These are phyloP conservation scores for Leucopternis melanops DNA, from an alignment of 2,113 vertebrate genomes.

Conservation along the genomic window DNA sequence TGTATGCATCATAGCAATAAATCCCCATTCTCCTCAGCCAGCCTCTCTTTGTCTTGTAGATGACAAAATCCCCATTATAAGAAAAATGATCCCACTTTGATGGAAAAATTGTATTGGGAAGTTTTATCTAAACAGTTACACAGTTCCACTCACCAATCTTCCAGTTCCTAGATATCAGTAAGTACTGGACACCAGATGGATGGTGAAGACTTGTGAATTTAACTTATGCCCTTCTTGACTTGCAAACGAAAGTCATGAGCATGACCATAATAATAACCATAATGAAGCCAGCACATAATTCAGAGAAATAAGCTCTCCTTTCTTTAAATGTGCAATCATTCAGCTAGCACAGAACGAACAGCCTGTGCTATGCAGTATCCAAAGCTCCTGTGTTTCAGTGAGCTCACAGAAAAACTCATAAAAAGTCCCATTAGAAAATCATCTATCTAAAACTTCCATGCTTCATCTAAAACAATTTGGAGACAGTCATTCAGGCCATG, in stretches of 20 bases:
- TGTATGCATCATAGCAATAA: background rate
- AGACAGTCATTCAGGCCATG: background rate
- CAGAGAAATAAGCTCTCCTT: conserved; percentile 2
- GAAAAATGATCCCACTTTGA: background rate
- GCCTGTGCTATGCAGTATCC: background rate
- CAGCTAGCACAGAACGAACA: background rate
- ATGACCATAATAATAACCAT: background rate
- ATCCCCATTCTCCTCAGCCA: background rate
- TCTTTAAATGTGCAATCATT: background rate
- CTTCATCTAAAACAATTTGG: conserved; percentile 1
- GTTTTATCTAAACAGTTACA: background rate
- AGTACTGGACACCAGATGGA: background rate
- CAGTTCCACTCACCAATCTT: background rate
- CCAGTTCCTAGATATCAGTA: background rate
- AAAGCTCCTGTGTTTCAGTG: background rate
- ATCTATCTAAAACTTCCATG: background rate
- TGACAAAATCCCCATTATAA: background rate
- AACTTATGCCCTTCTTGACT: background rate
- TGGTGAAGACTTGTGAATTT: background rate
- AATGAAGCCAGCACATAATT: background rate
- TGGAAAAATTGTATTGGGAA: background rate
- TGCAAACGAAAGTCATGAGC: background rate
- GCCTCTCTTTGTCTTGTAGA: background rate
- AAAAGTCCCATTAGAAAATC: background rate
- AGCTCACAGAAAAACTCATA: background rate